A percentile compares a stretch with the other conserved stretches of the same genome.
Conservation (phyloP, 2,113 vertebrate genomes). For the Bujurquina vittata region DNA sequence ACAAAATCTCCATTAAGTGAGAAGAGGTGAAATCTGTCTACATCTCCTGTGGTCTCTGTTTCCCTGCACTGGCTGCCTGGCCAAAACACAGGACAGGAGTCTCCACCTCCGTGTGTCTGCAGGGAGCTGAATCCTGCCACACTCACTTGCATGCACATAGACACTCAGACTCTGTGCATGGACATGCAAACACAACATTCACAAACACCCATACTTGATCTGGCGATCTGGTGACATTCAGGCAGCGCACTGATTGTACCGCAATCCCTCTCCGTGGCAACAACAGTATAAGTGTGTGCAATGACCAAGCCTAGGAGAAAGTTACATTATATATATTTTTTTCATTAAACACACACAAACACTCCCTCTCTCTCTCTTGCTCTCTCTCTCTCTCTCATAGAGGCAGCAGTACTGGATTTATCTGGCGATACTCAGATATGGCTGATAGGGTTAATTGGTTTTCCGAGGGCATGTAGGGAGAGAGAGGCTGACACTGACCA, state of each 20-base stretch:
- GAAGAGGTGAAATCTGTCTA: constrained; percentile 51
- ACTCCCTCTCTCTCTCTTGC: neutral
- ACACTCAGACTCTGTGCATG: neutral
- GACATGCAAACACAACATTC: constrained; percentile 1
- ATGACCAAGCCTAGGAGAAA: constrained; percentile 24
- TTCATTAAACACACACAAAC: constrained; percentile 34
- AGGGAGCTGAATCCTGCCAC: constrained; percentile 46
- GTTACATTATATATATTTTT: constrained; percentile 11
- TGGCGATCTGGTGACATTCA: constrained; percentile 33
- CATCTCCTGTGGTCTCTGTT: constrained; percentile 38
- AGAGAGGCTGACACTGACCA: constrained; percentile 56
- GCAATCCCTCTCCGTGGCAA: constrained; percentile 58
- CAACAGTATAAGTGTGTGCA: constrained; percentile 24
- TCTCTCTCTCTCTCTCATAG: constrained; percentile 7
- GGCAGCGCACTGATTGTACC: constrained; percentile 26
- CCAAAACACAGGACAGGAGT: constrained; percentile 37
- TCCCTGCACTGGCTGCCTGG: constrained; percentile 25
- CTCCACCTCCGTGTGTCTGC: constrained; percentile 35
- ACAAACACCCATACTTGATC: constrained; percentile 22
- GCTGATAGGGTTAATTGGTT: constrained; percentile 78
- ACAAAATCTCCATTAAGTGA: constrained; percentile 36
- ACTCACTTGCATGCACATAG: constrained; percentile 2
- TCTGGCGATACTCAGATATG: constrained; percentile 68
- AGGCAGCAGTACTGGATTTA: constrained; percentile 54
- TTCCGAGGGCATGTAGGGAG: constrained; percentile 66